Base-by-base conservation (phyloP, 1,140 invertebrate species). In the Pogonomyrmex barbatus region DNA sequence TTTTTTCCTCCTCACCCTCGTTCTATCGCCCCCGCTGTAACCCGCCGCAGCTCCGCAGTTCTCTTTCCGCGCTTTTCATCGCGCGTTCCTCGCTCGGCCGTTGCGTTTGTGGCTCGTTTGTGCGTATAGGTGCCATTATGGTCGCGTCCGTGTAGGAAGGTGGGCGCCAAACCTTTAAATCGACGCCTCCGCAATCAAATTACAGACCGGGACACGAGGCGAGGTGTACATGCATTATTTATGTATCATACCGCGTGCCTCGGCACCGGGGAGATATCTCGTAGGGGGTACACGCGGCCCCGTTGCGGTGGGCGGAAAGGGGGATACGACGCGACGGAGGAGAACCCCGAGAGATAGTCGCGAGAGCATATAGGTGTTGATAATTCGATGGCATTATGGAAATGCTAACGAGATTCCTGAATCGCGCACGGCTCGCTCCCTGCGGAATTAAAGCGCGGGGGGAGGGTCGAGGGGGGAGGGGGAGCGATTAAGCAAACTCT, bases 141-240 rank as follows among this genome's bases (percentile, higher is more conserved):
- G 68, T 79, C 73, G 85, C 71, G 73, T 91, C 88, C 85, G 87
- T 92, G 88, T 81, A 42, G 79, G 71, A 91, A 85, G 89, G 88
- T 88, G 91, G 89, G 90, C 90, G 91, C 91, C 90, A 89, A 93
- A 93, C 83, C 91, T 93, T 91, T 91, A 91, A 93, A 91, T 91
- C 88, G 87, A 93, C 93, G 93, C 93, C 93, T 92, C 92, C 93
- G 89, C 93, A 92, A 93, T 94, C 90, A 94, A 94, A 94, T 94
- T 94, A 93, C 92, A 94, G 92, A 88, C 87, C 90, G 89, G 89
- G 92, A 92, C 91, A 93, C 88, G 91, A 84, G 79, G 73, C 54
- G 79, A 76, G 86, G 76, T 88, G 91, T 89, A 91, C 89, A 93
- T 93, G 91, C 92, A 93, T 93, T 93, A 93, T 93, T 93, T 93